Evolutionary conservation across 2,797 vertebrate genomes (phyloP), one percentile per base, ranked within the genome.

Genomic region (Netta rufina): DNA sequence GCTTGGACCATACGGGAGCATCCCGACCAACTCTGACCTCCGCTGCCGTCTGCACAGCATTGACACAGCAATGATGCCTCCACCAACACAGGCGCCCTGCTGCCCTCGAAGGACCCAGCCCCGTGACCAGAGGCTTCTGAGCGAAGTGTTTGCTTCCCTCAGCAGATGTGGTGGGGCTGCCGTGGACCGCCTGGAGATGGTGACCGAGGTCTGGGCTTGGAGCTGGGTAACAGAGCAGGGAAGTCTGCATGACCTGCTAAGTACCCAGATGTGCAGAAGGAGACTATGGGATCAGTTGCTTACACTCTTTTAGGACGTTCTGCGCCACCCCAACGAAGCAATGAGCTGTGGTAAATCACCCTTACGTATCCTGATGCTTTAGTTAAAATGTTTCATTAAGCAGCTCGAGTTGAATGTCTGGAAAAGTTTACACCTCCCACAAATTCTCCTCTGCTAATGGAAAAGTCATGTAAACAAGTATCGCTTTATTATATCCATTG

Each of bases 361-460:
- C 69, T 87, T 93, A 89, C 78, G 86, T 86, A 92, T 12, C 24
- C 73, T 53, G 45, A 70, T 89, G 72, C 87, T 80, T 86, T 89
- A 88, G 76, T 95, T 93, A 95, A 92, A 91, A 83, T 87, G 72
- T 95, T 95, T 93, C 94, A 96, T 95, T 94, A 97, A 94, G 85
- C 69, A 85, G 69, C 62, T 58, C 69, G 78, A 92, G 94, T 83
- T 94, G 90, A 89, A 94, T 84, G 88, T 85, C 90, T 93, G 66
- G 90, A 89, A 89, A 93, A 95, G 81, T 92, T 95, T 94, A 92
- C 45, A 66, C 86, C 80, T 96, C 84, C 88, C 69, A 85, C 93
- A 96, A 96, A 96, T 94, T 87, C 66, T 87, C 49, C n/a, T 84
- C 54, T 83, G 78, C 78, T 96, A 95, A 94, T 95, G 86, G 90